phyloP scores from a whole-genome alignment of 2,888 invertebrate species.

The Taphrorychus bicolor region DNA sequence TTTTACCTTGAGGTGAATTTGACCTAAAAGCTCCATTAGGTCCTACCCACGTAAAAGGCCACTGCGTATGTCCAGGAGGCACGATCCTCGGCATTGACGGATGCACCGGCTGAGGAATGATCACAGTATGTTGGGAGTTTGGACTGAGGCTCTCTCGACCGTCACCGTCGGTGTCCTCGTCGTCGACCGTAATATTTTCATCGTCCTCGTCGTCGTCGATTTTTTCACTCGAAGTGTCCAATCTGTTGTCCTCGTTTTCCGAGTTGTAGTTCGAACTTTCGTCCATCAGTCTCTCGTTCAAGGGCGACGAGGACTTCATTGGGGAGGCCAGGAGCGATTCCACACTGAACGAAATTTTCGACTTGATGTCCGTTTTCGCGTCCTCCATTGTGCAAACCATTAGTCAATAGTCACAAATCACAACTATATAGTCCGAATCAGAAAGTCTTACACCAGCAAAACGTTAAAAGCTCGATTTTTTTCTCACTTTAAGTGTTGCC shows the following conservation, averaged over 20 bases:
- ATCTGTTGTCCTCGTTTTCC: constrained; percentile 46
- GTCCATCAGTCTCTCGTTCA: constrained; percentile 37
- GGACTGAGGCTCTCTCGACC: constrained; percentile 60
- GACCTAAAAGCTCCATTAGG: constrained; percentile 69
- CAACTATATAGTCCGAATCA: not conserved
- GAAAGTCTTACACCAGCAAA: not conserved
- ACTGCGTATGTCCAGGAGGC: constrained; percentile 62
- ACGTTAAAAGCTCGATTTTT: not conserved
- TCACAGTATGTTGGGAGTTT: constrained; percentile 66
- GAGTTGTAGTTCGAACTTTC: constrained; percentile 43
- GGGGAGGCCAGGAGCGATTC: constrained; percentile 65
- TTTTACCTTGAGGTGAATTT: constrained; percentile 68
- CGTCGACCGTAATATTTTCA: constrained; percentile 56
- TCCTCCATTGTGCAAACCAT: constrained; percentile 54
- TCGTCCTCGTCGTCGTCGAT: constrained; percentile 60
- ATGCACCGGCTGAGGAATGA: constrained; percentile 72
- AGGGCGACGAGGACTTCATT: constrained; percentile 44
- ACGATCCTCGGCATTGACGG: constrained; percentile 67
- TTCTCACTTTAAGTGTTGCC: constrained; percentile 43
- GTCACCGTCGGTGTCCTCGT: constrained; percentile 58
- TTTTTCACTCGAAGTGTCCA: constrained; percentile 54
- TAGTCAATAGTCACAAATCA: not conserved
- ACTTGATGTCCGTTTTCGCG: constrained; percentile 61
- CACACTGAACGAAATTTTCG: constrained; percentile 78
- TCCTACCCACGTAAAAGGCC: constrained; percentile 70